These are phyloP conservation scores for Trichopria drosophilae DNA, from an alignment of 2,888 invertebrate species.

Conservation along the genomic window DNA sequence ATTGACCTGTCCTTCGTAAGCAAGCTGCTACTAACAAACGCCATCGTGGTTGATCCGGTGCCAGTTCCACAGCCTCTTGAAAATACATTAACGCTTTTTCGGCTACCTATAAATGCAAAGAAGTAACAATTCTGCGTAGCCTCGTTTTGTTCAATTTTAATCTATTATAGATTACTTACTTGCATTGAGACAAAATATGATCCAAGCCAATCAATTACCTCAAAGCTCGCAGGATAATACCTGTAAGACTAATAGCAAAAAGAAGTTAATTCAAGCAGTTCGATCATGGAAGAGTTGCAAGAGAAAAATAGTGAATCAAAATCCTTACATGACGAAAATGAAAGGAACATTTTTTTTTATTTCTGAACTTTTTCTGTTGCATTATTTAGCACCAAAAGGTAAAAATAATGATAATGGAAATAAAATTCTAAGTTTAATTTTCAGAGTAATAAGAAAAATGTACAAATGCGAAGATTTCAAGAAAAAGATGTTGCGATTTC, in stretches of 20 bases:
- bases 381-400: no score
- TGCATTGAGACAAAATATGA: constrained; percentile 87
- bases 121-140: constrained; percentile 8
- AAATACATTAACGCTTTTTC: constrained; percentile 85
- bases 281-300: no score
- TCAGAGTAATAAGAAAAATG: no score
- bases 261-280: no score
- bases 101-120: constrained; percentile 62
- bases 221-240: constrained; percentile 57
- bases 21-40: constrained; percentile 84
- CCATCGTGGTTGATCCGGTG: constrained; percentile 73
- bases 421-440: no score
- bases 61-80: constrained; percentile 69
- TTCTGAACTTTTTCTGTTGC: no score
- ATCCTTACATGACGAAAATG: no score
- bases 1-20: constrained; percentile 79
- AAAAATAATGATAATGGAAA: no score
- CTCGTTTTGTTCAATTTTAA: not conserved
- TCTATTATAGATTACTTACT: constrained; percentile 38
- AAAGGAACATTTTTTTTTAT: no score
- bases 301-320: no score
- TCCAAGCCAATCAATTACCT: constrained; percentile 85
- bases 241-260: constrained; percentile 49
- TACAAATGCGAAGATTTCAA: no score
- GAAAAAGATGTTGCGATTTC: no score